Evolutionary conservation across 2,797 vertebrate genomes (phyloP).

Genomic region (Sebastes trivittatus): DNA sequence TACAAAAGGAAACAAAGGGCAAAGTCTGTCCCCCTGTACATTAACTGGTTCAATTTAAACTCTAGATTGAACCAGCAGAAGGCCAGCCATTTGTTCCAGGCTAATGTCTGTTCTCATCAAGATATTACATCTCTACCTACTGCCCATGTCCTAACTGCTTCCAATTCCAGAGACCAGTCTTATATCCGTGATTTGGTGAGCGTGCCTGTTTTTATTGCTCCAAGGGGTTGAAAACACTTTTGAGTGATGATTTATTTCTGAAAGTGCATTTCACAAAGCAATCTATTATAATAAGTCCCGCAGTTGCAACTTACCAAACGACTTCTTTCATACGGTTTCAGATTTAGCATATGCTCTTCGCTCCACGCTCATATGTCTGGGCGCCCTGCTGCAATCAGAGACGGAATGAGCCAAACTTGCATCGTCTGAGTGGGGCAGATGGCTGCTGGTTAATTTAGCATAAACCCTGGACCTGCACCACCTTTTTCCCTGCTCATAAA

Average conservation of each 20-base stretch:
- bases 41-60: slow-evolving; percentile 16
- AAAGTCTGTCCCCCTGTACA: not conserved
- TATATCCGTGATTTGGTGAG: not conserved
- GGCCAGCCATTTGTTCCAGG: not conserved
- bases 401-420: slow-evolving; percentile 21
- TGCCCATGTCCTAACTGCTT: slow-evolving; percentile 8
- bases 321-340: slow-evolving; percentile 1
- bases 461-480: slow-evolving; percentile 51
- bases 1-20: slow-evolving; percentile 21
- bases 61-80: not conserved
- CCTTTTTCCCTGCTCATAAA: slow-evolving; percentile 48
- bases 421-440: slow-evolving; percentile 64
- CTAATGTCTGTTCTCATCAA: not conserved
- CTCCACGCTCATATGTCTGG: not conserved
- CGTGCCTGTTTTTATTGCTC: not conserved
- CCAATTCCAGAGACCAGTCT: slow-evolving; percentile 6
- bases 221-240: slow-evolving; percentile 1
- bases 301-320: slow-evolving; percentile 3
- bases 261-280: slow-evolving; percentile 13
- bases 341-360: slow-evolving; percentile 50
- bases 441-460: slow-evolving; percentile 72
- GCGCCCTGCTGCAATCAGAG: slow-evolving; percentile 12
- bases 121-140: not conserved
- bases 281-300: not conserved
- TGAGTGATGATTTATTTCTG: slow-evolving; percentile 30